Conservation (phyloP, 1,140 invertebrate genomes). For the Sitobion miscanthi region DNA sequence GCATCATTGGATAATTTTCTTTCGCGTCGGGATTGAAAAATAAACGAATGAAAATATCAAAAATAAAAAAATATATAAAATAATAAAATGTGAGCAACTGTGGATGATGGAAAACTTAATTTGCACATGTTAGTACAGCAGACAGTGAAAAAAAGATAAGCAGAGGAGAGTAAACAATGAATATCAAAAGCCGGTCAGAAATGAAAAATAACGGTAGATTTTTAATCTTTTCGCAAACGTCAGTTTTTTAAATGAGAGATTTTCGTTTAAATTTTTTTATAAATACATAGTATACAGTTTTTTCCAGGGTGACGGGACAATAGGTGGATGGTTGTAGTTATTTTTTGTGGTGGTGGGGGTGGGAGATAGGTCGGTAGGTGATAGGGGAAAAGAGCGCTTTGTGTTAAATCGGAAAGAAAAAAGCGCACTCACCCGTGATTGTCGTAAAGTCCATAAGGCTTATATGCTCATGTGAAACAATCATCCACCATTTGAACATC, state of each 20-base stretch:
- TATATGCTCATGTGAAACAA: constrained; percentile 25
- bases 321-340: neutral
- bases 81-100: neutral
- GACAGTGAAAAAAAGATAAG: neutral
- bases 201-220: constrained; percentile 30
- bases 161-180: neutral
- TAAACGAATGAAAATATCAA: constrained; percentile 11
- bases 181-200: constrained; percentile 19
- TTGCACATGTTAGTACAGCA: neutral
- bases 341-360: neutral
- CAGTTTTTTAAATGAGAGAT: constrained; percentile 27
- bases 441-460: neutral
- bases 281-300: neutral
- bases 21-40: neutral
- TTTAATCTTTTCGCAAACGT: constrained; percentile 5
- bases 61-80: neutral
- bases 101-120: constrained; percentile 2
- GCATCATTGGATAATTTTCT: neutral
- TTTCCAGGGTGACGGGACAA: neutral
- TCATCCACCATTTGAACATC: constrained; percentile 32
- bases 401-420: constrained; percentile 40
- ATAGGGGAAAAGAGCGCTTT: neutral
- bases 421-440: constrained; percentile 16
- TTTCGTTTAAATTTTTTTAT: neutral
- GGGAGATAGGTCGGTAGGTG: neutral